These are phyloP conservation scores for Phenganax subtilis DNA, from an alignment of 92 coral and sea anemone genomes.

Conservation along the genomic window DNA sequence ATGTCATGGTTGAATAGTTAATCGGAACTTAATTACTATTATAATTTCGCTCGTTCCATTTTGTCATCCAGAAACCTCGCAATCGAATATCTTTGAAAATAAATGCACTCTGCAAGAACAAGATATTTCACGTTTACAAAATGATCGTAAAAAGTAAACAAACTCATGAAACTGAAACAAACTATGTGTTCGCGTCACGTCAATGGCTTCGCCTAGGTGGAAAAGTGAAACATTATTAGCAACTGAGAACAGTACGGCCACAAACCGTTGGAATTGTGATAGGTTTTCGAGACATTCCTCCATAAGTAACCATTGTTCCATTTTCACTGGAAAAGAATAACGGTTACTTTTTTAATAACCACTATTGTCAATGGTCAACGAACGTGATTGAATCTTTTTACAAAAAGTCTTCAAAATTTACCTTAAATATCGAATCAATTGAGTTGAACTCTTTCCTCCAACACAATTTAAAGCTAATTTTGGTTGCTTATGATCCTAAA, in stretches of 20 bases:
- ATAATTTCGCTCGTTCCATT: constrained; percentile 63
- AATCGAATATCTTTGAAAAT: constrained; percentile 77
- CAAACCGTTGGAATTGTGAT: constrained; percentile 96
- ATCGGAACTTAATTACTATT: constrained; percentile 45
- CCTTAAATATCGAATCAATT: constrained; percentile 70
- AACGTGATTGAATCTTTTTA: no score
- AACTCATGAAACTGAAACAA: no score
- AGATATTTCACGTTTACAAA: background rate
- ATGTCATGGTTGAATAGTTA: background rate
- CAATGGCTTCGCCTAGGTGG: no score
- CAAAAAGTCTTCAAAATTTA: constrained; percentile 20
- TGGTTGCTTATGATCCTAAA: constrained; percentile 61
- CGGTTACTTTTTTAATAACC: background rate
- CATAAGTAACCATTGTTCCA: constrained; percentile 90
- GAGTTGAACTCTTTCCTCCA: constrained; percentile 88
- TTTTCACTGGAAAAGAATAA: constrained; percentile 42
- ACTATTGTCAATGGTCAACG: no score
- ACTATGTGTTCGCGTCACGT: no score
- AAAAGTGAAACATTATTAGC: no score
- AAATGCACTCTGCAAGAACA: constrained; percentile 59
- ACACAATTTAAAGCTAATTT: constrained; percentile 84
- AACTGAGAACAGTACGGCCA: background rate
- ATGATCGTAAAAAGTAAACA: no score
- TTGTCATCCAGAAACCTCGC: constrained; percentile 92
- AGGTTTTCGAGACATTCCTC: constrained; percentile 97